A percentile compares a stretch with the other conserved stretches of the same genome.
These are phyloP conservation scores for Vireo griseus DNA, from an alignment of 2,797 vertebrate genomes.

Conservation along the genomic window DNA sequence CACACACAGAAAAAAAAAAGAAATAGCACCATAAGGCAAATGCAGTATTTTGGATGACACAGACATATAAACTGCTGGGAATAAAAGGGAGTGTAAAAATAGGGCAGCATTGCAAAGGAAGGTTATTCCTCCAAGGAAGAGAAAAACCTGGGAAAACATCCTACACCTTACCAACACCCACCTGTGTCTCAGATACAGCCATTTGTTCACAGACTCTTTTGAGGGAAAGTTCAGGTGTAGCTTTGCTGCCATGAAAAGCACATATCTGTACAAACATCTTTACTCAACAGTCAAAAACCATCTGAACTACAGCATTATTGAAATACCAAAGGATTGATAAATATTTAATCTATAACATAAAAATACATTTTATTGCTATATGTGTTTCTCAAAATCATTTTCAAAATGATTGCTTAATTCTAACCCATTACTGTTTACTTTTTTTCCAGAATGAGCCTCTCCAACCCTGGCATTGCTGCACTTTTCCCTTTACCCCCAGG, in stretches of 20 bases:
- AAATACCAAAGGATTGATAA: not conserved
- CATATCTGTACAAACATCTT: not conserved
- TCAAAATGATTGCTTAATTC: not conserved
- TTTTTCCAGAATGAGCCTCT: not conserved
- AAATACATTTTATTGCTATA: not conserved
- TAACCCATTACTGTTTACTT: fast-evolving
- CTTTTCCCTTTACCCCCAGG: not conserved
- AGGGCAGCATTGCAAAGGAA: not conserved
- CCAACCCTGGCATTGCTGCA: not conserved
- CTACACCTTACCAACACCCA: not conserved
- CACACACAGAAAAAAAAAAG: not conserved
- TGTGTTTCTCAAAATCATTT: not conserved
- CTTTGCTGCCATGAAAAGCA: not conserved
- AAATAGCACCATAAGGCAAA: not conserved
- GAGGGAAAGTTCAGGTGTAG: not conserved
- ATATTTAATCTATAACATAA: not conserved
- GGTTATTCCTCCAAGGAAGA: not conserved
- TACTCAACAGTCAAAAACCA: not conserved
- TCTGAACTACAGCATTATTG: not conserved
- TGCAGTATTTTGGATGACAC: not conserved
- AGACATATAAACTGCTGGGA: not conserved
- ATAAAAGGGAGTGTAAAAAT: not conserved
- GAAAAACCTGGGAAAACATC: not conserved
- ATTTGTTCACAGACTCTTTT: not conserved
- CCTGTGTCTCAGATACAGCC: not conserved